Conservation (phyloP, 2,797 vertebrate species). For the Pipistrellus kuhlii region DNA sequence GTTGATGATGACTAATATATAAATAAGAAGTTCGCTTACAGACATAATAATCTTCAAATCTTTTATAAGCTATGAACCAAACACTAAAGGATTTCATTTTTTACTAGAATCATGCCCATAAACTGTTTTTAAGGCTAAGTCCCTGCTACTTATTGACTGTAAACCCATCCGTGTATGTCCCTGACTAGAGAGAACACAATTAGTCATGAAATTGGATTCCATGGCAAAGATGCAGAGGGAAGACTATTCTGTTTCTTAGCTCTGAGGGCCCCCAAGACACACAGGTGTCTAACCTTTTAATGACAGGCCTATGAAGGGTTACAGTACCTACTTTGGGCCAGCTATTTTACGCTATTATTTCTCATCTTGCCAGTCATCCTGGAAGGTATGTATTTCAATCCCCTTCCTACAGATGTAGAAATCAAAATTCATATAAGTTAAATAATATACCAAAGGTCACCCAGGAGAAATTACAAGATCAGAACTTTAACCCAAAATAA, state of each 20-base stretch:
- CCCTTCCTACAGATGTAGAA: background rate
- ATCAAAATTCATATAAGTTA: constrained; percentile 2
- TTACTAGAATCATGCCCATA: background rate
- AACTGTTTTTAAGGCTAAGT: background rate
- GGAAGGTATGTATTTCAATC: background rate
- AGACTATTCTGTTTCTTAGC: background rate
- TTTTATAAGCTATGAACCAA: background rate
- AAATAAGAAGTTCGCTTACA: background rate
- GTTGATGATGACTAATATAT: background rate
- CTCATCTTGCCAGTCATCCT: background rate
- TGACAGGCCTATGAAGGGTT: background rate
- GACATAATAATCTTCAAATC: constrained; percentile 25
- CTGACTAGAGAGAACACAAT: background rate
- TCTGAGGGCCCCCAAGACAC: background rate
- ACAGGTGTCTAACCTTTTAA: background rate
- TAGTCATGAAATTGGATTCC: background rate
- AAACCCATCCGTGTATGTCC: background rate
- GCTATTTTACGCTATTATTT: constrained; percentile 6
- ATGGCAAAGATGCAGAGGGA: background rate
- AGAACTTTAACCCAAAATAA: background rate
- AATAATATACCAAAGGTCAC: background rate
- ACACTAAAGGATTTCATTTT: background rate
- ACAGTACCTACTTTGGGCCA: background rate
- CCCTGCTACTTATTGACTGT: background rate
- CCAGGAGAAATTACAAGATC: background rate